Evolutionary conservation across 1,140 invertebrate species (phyloP), one percentile per base, ranked within the genome.

Genomic region (Drosophila sulfurigaster): DNA sequence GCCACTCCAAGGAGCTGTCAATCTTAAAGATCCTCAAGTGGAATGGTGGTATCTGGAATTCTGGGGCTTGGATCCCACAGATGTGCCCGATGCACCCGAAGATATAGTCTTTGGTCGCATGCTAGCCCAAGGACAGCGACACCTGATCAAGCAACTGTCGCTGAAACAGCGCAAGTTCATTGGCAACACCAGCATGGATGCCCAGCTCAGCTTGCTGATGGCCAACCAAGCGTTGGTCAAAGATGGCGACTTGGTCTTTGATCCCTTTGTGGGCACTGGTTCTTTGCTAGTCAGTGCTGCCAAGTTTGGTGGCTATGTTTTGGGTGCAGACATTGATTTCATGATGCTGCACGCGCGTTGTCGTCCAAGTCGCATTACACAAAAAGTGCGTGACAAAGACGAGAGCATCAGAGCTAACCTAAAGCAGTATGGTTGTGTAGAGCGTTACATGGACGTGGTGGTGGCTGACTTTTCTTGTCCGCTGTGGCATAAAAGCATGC

Each of bases 131-230:
- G 97, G 98, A 2, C 96, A 98, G 92, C 94, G 98, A 68, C 94
- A 96, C 74, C 93, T 96, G 20, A 96, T 98, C 38, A 93, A 95
- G 73, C 94, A 96, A 65, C 95, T 98, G 52, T 98, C 97, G 1
- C 91, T 99, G 25, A 98, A 98, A 93, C 96, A 95, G 30, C 94
- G 98, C 16, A 97, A 97, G 93, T 99, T 99, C 92, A 99, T 99
- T 90, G 98, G 98, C 5, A 99, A 99, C 91, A 99, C 98, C 0
- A 98, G 96, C 82, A 99, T 99, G 98, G 98, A 99, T 93, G 96
- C 98, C 0, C 96, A 97, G 76, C 93, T 99, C 1, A 96, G 98
- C 3, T 92, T 99, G 15, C 93, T 99, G 25, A 99, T 99, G 98
- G 96, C 97, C 0, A 99, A 99, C 94, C 96, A 99, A 93, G 98